These are phyloP conservation scores for Leptatherina wallacei DNA, from an alignment of 2,797 vertebrate genomes.

Conservation along the genomic window DNA sequence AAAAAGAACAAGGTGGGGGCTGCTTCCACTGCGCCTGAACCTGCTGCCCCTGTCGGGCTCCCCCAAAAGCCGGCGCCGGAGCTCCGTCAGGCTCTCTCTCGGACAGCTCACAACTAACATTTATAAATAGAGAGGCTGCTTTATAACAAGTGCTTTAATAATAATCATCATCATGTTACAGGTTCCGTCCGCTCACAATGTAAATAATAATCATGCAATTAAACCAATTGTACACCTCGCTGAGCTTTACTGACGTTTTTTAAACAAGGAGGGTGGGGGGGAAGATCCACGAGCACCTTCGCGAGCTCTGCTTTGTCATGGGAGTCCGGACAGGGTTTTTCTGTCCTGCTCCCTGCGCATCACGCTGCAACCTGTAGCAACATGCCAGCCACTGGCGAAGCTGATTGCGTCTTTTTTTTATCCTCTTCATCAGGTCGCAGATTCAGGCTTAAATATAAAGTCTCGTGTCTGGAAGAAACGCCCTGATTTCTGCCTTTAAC, in stretches of 20 bases:
- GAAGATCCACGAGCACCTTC: background rate
- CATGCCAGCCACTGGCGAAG: slow-evolving; percentile 36
- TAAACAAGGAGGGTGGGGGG: background rate
- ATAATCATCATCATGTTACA: slow-evolving; percentile 5
- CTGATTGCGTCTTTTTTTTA: background rate
- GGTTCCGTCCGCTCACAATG: background rate
- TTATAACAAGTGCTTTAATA: slow-evolving; percentile 62
- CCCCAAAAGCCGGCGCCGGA: slow-evolving; percentile 33
- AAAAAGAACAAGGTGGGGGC: too few relatives aligned
- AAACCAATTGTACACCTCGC: background rate
- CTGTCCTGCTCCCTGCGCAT: slow-evolving; percentile 44
- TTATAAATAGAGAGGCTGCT: slow-evolving; percentile 75
- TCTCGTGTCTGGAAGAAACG: background rate
- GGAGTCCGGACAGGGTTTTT: slow-evolving; percentile 14
- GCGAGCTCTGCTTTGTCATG: slow-evolving; percentile 6
- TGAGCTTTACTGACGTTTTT: slow-evolving; percentile 7
- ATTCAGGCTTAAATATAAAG: background rate
- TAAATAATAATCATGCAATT: slow-evolving; percentile 3
- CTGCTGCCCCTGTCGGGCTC: slow-evolving; percentile 28
- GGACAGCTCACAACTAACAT: slow-evolving; percentile 11
- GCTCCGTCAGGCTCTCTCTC: slow-evolving; percentile 18
- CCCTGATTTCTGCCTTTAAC: background rate
- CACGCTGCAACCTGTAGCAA: slow-evolving; percentile 61
- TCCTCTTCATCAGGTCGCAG: background rate
- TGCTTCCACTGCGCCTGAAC: background rate